These are phyloP conservation scores for Cactoblastis cactorum DNA, from an alignment of 2,888 invertebrate genomes.

Conservation along the genomic window DNA sequence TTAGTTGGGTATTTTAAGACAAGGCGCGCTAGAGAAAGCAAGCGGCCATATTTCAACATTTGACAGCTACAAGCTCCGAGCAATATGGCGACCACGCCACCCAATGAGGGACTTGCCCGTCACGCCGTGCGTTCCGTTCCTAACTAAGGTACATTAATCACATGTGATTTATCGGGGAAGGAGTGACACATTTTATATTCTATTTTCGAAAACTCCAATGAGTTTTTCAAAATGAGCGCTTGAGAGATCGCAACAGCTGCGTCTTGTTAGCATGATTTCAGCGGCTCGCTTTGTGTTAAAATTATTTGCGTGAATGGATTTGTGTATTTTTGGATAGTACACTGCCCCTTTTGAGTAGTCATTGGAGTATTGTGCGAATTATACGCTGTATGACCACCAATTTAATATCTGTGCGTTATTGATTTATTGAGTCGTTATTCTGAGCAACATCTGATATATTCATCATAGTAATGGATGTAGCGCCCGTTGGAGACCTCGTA, in stretches of 20 bases:
- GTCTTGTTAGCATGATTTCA: slow-evolving; percentile 71
- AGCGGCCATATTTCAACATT: slow-evolving; percentile 73
- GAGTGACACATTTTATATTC: slow-evolving; percentile 79
- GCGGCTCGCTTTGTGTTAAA: slow-evolving; percentile 61
- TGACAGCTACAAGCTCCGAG: slow-evolving; percentile 76
- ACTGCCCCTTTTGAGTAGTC: slow-evolving; percentile 45
- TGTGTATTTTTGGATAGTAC: slow-evolving; percentile 46
- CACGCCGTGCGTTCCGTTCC: slow-evolving; percentile 65
- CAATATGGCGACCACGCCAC: slow-evolving; percentile 77
- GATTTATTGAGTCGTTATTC: slow-evolving; percentile 60
- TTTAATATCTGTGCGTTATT: slow-evolving; percentile 56
- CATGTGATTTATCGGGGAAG: slow-evolving; percentile 73
- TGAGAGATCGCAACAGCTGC: slow-evolving; percentile 72
- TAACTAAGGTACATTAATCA: slow-evolving; percentile 72
- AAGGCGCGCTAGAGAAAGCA: slow-evolving; percentile 71
- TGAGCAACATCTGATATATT: slow-evolving; percentile 53
- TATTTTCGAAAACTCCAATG: slow-evolving; percentile 73
- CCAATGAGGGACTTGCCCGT: slow-evolving; percentile 75
- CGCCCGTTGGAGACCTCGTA: slow-evolving; percentile 38
- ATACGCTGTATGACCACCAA: slow-evolving; percentile 55
- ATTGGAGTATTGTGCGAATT: slow-evolving; percentile 57
- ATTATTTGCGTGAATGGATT: slow-evolving; percentile 68
- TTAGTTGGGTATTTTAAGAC: slow-evolving; percentile 65
- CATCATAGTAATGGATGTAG: slow-evolving; percentile 47
- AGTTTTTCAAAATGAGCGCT: slow-evolving; percentile 74